These are phyloP conservation scores for Drosophila neocordata DNA, from an alignment of 1,140 invertebrate species.

Conservation along the genomic window DNA sequence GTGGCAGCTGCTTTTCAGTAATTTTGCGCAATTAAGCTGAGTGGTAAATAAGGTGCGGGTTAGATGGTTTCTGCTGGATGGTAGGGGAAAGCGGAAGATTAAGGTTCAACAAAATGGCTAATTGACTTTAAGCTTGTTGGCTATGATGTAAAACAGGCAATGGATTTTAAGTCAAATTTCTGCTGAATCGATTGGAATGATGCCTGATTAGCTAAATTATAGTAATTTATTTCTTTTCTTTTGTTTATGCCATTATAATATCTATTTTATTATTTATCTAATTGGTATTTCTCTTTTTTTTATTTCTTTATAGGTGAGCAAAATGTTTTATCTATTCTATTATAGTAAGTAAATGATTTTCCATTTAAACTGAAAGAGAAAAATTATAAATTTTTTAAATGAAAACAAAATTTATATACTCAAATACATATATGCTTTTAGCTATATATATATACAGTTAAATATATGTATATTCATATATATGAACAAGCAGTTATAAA, in stretches of 20 bases:
- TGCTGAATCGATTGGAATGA: constrained; percentile 17
- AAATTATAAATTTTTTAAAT: constrained; percentile 52
- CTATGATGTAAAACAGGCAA: constrained; percentile 27
- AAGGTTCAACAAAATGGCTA: constrained; percentile 68
- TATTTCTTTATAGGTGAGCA: constrained; percentile 60
- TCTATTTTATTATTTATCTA: neutral
- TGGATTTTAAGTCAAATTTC: neutral
- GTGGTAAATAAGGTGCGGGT: constrained; percentile 8
- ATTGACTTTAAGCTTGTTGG: constrained; percentile 66
- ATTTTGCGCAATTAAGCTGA: constrained; percentile 65
- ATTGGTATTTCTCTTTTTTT: constrained; percentile 16
- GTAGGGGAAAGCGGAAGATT: constrained; percentile 21
- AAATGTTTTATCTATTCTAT: neutral
- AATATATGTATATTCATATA: constrained; percentile 30
- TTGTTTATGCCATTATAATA: neutral
- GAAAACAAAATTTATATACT: constrained; percentile 18
- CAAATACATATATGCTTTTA: constrained; percentile 27
- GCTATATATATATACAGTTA: constrained; percentile 18
- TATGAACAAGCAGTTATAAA: constrained; percentile 82
- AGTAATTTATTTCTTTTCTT: neutral
- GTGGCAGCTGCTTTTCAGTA: constrained; percentile 62
- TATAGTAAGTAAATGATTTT: constrained; percentile 19
- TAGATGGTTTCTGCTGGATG: neutral
- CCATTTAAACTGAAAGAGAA: constrained; percentile 49
- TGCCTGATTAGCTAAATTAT: constrained; percentile 5